Evolutionary conservation across 2,888 invertebrate species (phyloP), one percentile per base, ranked within the genome.

Genomic region (Erebia aethiops): DNA sequence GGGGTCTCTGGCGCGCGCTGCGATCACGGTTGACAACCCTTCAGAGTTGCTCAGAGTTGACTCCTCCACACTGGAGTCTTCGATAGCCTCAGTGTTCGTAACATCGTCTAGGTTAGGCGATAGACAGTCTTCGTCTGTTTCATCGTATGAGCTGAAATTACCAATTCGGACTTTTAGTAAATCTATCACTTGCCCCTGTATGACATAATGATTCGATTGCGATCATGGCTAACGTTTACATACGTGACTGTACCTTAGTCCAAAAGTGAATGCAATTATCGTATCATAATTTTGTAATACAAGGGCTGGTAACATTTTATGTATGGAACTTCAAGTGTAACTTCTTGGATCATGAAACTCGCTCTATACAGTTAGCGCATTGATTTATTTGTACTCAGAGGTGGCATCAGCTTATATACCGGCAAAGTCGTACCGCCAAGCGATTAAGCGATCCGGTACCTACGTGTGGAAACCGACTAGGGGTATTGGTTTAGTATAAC

Each of bases 31-130:
- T 63, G 81, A 77, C 58, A 78, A 79, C 51, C 84, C 80, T 72
- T 94, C 92, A n/a, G n/a, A n/a, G n/a, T n/a, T n/a, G 78, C 92
- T 91, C 26, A 89, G 79, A 11, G 91, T 90, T 10, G 89, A 89
- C 74, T 92, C 93, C 74, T 92, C 92, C 56, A 91, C 87, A 79
- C 92, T 92, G 21, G 93, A 91, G 77, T 94, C 94, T 62, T 93
- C 94, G 52, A 90, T 80, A 26, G 84, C 87, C 74, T 93, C 93
- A 2, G 91, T 90, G 79, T 85, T 94, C 74, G 95, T 90, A 77
- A 95, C 94, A 73, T 95, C 94, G 82, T 96, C 95, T 80, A 96
- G 82, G 84, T 96, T 96, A 76, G 95, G 95, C 73, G 96, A 95
- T 75, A 96, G 92, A 77, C 95, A 94, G 84, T 96, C 96, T 74